Evolutionary conservation across 2,888 invertebrate species (phyloP).

Genomic region (Ganaspis brasiliensis): DNA sequence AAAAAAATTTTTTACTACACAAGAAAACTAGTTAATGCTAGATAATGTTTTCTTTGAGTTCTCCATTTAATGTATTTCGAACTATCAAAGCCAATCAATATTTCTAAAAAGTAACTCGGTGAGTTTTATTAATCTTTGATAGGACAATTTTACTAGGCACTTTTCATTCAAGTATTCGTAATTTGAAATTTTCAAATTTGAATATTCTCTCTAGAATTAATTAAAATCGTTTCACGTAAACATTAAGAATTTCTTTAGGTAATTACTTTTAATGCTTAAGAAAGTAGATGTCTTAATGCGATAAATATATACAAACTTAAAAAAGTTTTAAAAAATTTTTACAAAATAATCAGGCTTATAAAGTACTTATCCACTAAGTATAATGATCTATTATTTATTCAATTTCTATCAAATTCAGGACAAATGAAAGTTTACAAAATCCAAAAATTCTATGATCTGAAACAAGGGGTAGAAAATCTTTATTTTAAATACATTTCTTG

Average conservation of each 20-base stretch:
- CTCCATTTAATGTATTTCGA: neutral
- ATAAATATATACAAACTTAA: neutral
- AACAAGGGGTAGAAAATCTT: neutral
- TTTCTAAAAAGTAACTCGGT: neutral
- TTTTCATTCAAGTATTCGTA: conserved; percentile 5
- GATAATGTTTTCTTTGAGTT: conserved; percentile 19
- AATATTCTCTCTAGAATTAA: conserved; percentile 2
- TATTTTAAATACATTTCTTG: neutral
- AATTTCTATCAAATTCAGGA: too few species aligned
- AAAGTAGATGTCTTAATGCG: neutral
- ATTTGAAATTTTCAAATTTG: conserved; percentile 30
- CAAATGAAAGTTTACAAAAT: neutral
- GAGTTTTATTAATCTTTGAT: neutral
- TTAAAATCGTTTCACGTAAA: neutral
- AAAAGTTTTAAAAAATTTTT: conserved; percentile 9
- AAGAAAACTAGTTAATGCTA: conserved; percentile 23
- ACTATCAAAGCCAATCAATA: neutral
- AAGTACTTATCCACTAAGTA: conserved; percentile 5
- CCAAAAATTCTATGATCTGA: neutral
- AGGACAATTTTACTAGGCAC: neutral
- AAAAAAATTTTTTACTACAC: conserved; percentile 29
- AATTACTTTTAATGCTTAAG: neutral
- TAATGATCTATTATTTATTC: neutral
- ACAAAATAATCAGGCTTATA: conserved; percentile 13
- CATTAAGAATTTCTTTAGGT: neutral